Conservation (phyloP, 2,113 vertebrate genomes). For the Sisor rabdophorus region DNA sequence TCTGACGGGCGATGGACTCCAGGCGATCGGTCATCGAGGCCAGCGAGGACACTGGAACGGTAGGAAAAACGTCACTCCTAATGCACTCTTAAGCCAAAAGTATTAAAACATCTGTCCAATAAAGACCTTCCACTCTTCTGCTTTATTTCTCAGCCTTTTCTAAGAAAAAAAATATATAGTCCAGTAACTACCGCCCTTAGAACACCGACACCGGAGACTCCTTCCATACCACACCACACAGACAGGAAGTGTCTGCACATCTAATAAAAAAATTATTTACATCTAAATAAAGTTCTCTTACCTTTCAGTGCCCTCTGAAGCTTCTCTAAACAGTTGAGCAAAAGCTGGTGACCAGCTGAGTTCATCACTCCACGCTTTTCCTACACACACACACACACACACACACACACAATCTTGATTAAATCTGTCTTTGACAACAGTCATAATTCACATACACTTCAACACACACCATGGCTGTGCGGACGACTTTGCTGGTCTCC, state of each 20-base stretch:
- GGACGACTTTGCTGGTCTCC: constrained; percentile 92
- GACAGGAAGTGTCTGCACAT: too few species aligned
- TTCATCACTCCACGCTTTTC: constrained; percentile 90
- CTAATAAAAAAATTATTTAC: too few species aligned
- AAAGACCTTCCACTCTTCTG: too few species aligned
- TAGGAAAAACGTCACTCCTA: background rate
- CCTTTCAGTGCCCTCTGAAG: constrained; percentile 96
- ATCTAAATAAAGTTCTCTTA: constrained; percentile 40
- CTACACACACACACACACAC: constrained; percentile 58
- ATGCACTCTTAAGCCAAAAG: too few species aligned
- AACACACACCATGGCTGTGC: constrained; percentile 88
- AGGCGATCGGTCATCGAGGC: constrained; percentile 95
- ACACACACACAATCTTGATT: too few species aligned
- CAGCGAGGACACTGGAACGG: constrained; percentile 82
- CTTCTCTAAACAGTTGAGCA: constrained; percentile 91
- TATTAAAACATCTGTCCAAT: too few species aligned
- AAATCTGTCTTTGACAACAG: background rate
- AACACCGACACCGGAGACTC: background rate
- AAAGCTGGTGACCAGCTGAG: constrained; percentile 85
- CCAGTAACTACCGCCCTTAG: background rate
- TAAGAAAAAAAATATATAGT: background rate
- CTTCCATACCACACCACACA: background rate
- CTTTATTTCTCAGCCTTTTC: too few species aligned
- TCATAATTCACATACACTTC: background rate
- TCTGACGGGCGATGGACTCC: constrained; percentile 94